Conservation (phyloP, 2,888 invertebrate species). For the Busseola fusca region DNA sequence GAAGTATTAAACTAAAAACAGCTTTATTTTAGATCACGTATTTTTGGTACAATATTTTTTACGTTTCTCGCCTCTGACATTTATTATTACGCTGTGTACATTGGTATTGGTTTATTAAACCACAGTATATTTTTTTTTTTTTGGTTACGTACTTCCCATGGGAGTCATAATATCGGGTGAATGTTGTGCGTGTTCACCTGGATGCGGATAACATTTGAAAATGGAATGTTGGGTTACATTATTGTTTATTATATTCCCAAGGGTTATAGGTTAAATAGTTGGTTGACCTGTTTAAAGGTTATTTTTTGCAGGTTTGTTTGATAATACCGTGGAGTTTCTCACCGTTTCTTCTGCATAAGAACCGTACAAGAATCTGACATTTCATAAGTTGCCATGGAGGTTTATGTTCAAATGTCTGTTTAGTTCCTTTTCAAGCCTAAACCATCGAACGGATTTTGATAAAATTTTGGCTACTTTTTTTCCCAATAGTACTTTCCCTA, state of each 20-base stretch:
- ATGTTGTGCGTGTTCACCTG: slow-evolving; percentile 14
- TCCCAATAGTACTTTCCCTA: no score
- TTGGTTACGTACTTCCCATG: slow-evolving; percentile 21
- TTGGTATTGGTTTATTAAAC: slow-evolving; percentile 8
- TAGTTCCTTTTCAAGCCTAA: no score
- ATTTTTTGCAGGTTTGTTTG: not conserved
- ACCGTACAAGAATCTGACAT: not conserved
- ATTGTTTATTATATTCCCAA: not conserved
- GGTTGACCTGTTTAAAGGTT: not conserved
- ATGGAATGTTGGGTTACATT: slow-evolving; percentile 7
- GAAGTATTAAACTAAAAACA: not conserved
- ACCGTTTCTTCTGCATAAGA: no score
- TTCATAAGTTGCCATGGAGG: not conserved
- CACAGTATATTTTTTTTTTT: slow-evolving; percentile 22
- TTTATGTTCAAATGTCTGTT: not conserved
- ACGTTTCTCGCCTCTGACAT: slow-evolving; percentile 1
- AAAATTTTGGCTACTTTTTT: no score
- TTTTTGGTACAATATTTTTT: not conserved
- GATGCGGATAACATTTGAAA: not conserved
- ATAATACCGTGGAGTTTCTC: no score
- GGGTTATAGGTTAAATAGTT: not conserved
- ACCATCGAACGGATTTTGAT: no score
- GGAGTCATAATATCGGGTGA: slow-evolving; percentile 16
- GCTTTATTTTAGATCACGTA: slow-evolving; percentile 7
- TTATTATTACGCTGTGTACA: slow-evolving; percentile 16